These are phyloP conservation scores for Gallinago nigripennis DNA, from an alignment of 2,797 vertebrate species.

Conservation along the genomic window DNA sequence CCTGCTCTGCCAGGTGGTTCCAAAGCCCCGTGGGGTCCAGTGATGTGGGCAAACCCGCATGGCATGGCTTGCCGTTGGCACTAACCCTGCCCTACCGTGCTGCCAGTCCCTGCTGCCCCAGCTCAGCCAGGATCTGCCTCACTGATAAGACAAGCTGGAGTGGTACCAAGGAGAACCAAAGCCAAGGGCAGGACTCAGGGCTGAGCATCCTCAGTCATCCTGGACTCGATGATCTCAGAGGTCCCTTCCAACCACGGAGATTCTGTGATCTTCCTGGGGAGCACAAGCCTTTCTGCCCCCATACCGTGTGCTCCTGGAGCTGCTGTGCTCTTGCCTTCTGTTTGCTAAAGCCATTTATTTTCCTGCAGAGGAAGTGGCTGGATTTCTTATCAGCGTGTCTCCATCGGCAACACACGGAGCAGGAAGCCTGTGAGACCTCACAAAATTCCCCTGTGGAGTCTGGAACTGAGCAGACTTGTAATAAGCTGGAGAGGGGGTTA, in stretches of 20 bases:
- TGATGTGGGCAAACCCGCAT: no score
- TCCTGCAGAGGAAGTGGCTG: not conserved
- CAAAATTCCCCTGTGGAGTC: not conserved
- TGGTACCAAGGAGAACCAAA: not conserved
- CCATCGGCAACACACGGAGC: not conserved
- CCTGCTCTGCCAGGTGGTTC: not conserved
- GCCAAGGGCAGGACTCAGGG: accelerated
- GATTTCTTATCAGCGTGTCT: not conserved
- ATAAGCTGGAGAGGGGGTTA: not conserved
- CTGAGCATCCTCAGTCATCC: not conserved
- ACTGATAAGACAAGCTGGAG: accelerated
- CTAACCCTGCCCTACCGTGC: not conserved
- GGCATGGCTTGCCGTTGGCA: no score
- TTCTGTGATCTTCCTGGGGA: not conserved
- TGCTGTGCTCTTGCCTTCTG: not conserved
- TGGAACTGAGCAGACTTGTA: not conserved
- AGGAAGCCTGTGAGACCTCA: not conserved
- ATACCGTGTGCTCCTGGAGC: accelerated
- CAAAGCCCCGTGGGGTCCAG: accelerated
- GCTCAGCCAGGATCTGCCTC: not conserved
- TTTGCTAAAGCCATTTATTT: accelerated
- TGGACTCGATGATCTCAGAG: no score
- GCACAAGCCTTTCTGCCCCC: not conserved
- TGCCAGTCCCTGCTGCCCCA: not conserved
- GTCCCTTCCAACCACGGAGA: no score